phyloP scores from a whole-genome alignment of 1,140 invertebrate species.

The Bombus pascuorum region DNA sequence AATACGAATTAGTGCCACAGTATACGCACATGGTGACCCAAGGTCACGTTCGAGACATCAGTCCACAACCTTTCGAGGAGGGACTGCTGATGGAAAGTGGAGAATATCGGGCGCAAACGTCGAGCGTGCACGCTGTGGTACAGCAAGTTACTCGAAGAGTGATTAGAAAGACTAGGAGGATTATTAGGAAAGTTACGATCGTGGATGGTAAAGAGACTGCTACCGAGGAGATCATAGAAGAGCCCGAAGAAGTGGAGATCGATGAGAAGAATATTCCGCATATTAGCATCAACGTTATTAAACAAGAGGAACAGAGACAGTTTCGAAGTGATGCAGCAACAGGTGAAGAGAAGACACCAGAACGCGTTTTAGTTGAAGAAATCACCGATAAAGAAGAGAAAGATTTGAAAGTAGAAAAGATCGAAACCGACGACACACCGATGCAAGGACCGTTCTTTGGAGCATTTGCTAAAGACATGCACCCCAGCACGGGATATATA shows the following conservation, averaged over 20 bases:
- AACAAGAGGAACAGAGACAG: slow-evolving; percentile 80
- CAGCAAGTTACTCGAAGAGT: slow-evolving; percentile 90
- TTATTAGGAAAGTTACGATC: slow-evolving; percentile 89
- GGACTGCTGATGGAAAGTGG: slow-evolving; percentile 73
- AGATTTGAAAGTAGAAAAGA: not conserved
- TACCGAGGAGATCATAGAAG: slow-evolving; percentile 91
- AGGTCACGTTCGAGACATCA: slow-evolving; percentile 70
- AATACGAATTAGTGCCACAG: slow-evolving; percentile 85
- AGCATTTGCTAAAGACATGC: slow-evolving; percentile 66
- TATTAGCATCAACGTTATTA: slow-evolving; percentile 88
- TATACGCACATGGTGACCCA: slow-evolving; percentile 82
- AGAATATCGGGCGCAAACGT: slow-evolving; percentile 82
- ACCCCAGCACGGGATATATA: not conserved
- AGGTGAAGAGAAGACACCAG: not conserved
- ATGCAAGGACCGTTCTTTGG: slow-evolving; percentile 72
- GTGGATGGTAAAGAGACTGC: slow-evolving; percentile 92
- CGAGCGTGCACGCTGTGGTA: slow-evolving; percentile 88
- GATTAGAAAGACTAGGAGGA: slow-evolving; percentile 88
- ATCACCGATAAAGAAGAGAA: not conserved
- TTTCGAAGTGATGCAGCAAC: not conserved
- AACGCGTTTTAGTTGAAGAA: not conserved
- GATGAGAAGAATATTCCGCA: slow-evolving; percentile 89
- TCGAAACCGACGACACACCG: slow-evolving; percentile 28
- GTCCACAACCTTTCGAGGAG: slow-evolving; percentile 63
- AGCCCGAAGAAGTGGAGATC: slow-evolving; percentile 91